These are phyloP conservation scores for Cremastinae sp. DNA, from an alignment of 2,888 invertebrate genomes.

Conservation along the genomic window DNA sequence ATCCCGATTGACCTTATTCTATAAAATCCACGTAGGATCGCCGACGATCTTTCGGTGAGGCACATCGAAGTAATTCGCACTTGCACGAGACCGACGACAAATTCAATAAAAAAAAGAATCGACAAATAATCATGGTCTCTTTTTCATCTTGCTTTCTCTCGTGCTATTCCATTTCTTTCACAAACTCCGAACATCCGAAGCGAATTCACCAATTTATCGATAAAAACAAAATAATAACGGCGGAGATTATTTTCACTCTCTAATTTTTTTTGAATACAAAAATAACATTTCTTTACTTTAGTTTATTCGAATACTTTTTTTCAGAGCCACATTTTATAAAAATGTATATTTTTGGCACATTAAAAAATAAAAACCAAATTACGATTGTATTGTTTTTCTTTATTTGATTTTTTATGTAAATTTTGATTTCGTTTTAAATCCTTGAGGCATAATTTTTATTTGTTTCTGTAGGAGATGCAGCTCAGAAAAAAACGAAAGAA, in stretches of 20 bases:
- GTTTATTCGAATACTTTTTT: too few relatives aligned
- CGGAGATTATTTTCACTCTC: too few relatives aligned
- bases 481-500: background rate
- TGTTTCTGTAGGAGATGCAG: background rate
- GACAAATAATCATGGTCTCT: slow-evolving; percentile 36
- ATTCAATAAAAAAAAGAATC: background rate
- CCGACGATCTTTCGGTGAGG: slow-evolving; percentile 26
- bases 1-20: slow-evolving; percentile 41
- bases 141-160: slow-evolving; percentile 28
- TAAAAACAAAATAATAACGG: background rate
- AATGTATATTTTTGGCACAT: too few relatives aligned
- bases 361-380: too few relatives aligned
- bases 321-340: too few relatives aligned
- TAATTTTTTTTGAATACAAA: too few relatives aligned
- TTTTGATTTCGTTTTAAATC: too few relatives aligned
- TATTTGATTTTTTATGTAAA: too few relatives aligned
- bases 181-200: background rate
- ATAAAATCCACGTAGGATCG: slow-evolving; percentile 51
- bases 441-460: background rate
- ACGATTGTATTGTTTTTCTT: too few relatives aligned
- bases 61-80: slow-evolving; percentile 58
- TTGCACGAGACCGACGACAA: slow-evolving; percentile 27
- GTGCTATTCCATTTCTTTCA: slow-evolving; percentile 6
- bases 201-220: slow-evolving; percentile 35
- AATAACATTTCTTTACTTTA: background rate